A percentile compares a stretch with the other conserved stretches of the same genome.
Evolutionary conservation across 2,888 invertebrate species (phyloP).

Genomic region (Gerris lacustris): DNA sequence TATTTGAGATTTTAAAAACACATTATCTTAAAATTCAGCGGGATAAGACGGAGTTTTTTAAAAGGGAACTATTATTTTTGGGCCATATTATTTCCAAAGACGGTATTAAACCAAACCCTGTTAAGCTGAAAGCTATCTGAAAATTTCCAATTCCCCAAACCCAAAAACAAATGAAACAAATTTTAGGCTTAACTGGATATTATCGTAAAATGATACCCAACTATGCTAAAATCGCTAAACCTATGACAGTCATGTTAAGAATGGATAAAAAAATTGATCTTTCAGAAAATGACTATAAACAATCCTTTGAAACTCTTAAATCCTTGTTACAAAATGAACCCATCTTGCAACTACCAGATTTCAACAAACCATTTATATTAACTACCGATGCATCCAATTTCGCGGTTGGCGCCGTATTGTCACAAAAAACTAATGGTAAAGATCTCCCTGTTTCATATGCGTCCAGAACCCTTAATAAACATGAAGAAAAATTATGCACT

Average conservation of each 20-base stretch:
- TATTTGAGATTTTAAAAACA: conserved; percentile 9
- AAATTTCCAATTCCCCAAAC: conserved; percentile 14
- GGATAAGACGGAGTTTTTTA: conserved; percentile 22
- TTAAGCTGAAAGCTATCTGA: conserved; percentile 9
- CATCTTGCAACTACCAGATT: conserved; percentile 4
- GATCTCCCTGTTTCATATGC: conserved; percentile 35
- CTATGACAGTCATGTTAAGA: conserved; percentile 9
- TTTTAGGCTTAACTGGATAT: conserved; percentile 9
- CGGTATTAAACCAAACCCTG: conserved; percentile 19
- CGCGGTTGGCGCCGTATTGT: conserved; percentile 4
- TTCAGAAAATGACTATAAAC: conserved; percentile 8
- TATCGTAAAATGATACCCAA: conserved; percentile 8
- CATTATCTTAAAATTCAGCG: conserved; percentile 19
- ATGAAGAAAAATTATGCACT: conserved; percentile 31
- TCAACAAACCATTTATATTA: conserved; percentile 9
- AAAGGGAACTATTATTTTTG: conserved; percentile 17
- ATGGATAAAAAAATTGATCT: conserved; percentile 1
- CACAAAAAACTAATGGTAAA: conserved; percentile 11
- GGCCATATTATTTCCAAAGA: conserved; percentile 16
- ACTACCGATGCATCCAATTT: conserved; percentile 12
- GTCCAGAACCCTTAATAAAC: conserved; percentile 31
- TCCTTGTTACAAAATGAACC: conserved; percentile 6
- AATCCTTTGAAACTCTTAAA: conserved; percentile 11
- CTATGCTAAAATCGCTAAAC: conserved; percentile 16
- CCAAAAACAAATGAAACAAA: conserved; percentile 14